Evolutionary conservation across 2,113 vertebrate species (phyloP).

Genomic region (Regulus satrapa): DNA sequence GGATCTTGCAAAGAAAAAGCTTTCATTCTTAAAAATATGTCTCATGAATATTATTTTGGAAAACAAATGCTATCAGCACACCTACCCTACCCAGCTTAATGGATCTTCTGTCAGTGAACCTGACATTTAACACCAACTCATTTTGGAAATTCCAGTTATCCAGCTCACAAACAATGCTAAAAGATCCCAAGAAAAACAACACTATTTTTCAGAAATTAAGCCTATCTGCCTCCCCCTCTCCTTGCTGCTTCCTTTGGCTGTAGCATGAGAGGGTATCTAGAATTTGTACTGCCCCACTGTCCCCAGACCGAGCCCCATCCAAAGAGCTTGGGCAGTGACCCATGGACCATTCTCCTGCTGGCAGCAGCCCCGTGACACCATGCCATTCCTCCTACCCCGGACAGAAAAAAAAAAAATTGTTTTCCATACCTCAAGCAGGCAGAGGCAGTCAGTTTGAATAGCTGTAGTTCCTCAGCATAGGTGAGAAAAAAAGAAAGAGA

Average conservation of each 20-base stretch:
- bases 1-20: background rate
- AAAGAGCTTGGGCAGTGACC: background rate
- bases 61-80: background rate
- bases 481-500: slow-evolving; percentile 6
- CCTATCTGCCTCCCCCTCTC: background rate
- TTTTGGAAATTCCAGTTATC: background rate
- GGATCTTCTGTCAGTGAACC: background rate
- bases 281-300: background rate
- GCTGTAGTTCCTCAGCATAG: background rate
- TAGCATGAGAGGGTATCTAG: background rate
- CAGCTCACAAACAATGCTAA: background rate
- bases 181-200: background rate
- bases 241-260: background rate
- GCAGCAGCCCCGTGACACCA: fast-evolving
- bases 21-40: background rate
- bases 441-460: background rate
- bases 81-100: background rate
- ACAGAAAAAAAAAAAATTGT: background rate
- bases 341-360: fast-evolving
- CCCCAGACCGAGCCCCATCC: fast-evolving
- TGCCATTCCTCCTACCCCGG: background rate
- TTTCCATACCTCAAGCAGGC: background rate
- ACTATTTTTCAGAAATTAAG: background rate
- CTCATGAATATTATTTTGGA: background rate
- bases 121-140: background rate